These are phyloP conservation scores for Yponomeuta plumbellus DNA, from an alignment of 2,888 invertebrate species.

Conservation along the genomic window DNA sequence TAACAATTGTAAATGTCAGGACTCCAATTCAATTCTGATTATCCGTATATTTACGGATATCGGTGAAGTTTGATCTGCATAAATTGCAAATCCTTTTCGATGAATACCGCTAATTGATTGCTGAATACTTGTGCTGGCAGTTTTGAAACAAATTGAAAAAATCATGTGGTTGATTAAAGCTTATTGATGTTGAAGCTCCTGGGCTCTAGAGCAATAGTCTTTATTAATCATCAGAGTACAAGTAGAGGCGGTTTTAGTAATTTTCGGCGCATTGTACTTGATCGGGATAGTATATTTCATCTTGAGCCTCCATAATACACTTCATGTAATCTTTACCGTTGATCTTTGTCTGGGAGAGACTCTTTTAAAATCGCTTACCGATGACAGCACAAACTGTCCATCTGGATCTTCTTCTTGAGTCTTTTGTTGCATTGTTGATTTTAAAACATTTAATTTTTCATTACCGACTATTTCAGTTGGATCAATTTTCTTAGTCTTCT, in stretches of 20 bases:
- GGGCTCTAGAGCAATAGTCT: too few species aligned
- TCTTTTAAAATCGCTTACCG: conserved; percentile 20
- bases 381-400: conserved; percentile 22
- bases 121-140: conserved; percentile 21
- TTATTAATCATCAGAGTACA: conserved; percentile 19
- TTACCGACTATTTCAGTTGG: conserved; percentile 20
- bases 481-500: conserved; percentile 15
- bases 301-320: conserved; percentile 22
- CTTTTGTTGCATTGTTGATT: conserved; percentile 20
- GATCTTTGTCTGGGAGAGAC: conserved; percentile 20
- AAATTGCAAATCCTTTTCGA: too few species aligned
- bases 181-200: too few species aligned
- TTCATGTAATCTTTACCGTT: conserved; percentile 21
- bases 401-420: conserved; percentile 21
- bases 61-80: conserved; percentile 19
- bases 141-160: too few species aligned
- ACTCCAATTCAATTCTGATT: conserved; percentile 16
- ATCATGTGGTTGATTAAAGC: conserved; percentile 22
- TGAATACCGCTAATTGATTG: conserved; percentile 19
- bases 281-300: conserved; percentile 16
- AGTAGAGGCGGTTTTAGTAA: conserved; percentile 20
- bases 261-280: background rate
- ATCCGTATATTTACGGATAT: conserved; percentile 18
- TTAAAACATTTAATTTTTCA: conserved; percentile 20
- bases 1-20: conserved; percentile 19